Evolutionary conservation across 2,797 vertebrate genomes (phyloP).

Genomic region (Hoplostethus atlanticus): DNA sequence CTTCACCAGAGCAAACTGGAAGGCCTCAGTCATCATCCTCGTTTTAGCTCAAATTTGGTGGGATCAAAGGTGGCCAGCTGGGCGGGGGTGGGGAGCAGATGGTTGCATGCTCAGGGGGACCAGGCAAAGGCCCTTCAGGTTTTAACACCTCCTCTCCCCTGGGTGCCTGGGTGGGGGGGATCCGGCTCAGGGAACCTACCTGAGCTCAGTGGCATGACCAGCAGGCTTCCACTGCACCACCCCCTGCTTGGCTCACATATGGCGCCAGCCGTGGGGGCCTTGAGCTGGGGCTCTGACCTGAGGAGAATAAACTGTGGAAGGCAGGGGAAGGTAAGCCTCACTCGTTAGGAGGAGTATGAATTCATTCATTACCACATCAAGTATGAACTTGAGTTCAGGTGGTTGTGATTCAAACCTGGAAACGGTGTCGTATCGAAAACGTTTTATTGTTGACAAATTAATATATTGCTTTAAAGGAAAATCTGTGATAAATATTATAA

Average conservation of each 20-base stretch:
- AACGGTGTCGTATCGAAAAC: not conserved
- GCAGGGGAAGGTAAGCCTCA: slow-evolving; percentile 70
- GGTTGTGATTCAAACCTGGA: slow-evolving; percentile 5
- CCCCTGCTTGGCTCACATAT: slow-evolving; percentile 81
- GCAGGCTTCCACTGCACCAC: slow-evolving; percentile 78
- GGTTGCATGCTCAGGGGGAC: slow-evolving; percentile 79
- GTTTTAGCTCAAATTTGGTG: slow-evolving; percentile 83
- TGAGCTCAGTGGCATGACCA: slow-evolving; percentile 80
- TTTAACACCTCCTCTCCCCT: slow-evolving; percentile 87
- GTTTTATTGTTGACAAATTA: not conserved
- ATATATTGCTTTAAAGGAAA: slow-evolving; percentile 3
- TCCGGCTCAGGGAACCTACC: slow-evolving; percentile 83
- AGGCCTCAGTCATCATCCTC: slow-evolving; percentile 86
- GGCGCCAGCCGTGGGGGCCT: slow-evolving; percentile 76
- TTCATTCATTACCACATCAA: slow-evolving; percentile 35
- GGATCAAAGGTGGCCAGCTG: slow-evolving; percentile 88
- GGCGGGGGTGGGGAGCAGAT: slow-evolving; percentile 82
- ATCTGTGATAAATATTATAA: slow-evolving; percentile 5
- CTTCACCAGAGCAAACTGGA: slow-evolving; percentile 78
- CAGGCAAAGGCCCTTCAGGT: slow-evolving; percentile 85
- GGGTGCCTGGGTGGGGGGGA: slow-evolving; percentile 77
- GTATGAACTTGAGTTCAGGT: slow-evolving; percentile 24
- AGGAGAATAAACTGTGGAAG: slow-evolving; percentile 73
- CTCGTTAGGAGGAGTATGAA: slow-evolving; percentile 70
- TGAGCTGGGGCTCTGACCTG: slow-evolving; percentile 73